These are phyloP conservation scores for Macropodus opercularis DNA, from an alignment of 2,797 vertebrate genomes.

Conservation along the genomic window DNA sequence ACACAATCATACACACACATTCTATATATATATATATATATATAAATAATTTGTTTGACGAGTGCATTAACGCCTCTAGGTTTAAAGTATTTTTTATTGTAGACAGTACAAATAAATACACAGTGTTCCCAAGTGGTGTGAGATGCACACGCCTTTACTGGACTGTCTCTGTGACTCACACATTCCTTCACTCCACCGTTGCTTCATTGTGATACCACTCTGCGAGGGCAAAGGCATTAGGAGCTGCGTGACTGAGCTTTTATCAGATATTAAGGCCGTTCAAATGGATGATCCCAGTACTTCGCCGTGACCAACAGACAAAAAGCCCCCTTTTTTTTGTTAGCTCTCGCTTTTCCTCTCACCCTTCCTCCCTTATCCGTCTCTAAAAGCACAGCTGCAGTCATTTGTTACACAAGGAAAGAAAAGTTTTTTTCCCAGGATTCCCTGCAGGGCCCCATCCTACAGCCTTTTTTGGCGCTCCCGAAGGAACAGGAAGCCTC, in stretches of 20 bases:
- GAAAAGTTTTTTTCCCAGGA: constrained; percentile 54
- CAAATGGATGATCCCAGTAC: constrained; percentile 73
- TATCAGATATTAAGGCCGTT: constrained; percentile 73
- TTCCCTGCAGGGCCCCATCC: constrained; percentile 68
- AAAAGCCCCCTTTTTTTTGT: constrained; percentile 68
- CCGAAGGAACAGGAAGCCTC: constrained; percentile 59
- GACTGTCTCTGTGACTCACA: constrained; percentile 29
- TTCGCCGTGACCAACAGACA: constrained; percentile 71
- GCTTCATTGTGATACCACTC: constrained; percentile 59
- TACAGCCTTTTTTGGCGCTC: constrained; percentile 52
- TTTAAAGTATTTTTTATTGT: no score
- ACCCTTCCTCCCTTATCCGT: constrained; percentile 53
- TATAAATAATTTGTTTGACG: no score
- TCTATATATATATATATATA: constrained; percentile 26
- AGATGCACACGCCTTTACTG: constrained; percentile 10
- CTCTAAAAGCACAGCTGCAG: constrained; percentile 72
- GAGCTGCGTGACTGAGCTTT: constrained; percentile 72
- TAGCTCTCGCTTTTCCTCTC: constrained; percentile 42
- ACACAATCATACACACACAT: constrained; percentile 35
- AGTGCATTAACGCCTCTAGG: no score
- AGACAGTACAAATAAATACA: constrained; percentile 3
- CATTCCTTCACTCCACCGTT: constrained; percentile 55
- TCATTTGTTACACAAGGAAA: constrained; percentile 67
- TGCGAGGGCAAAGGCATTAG: constrained; percentile 58
- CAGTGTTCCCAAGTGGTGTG: constrained; percentile 11